A percentile compares a stretch with the other conserved stretches of the same genome.
These are phyloP conservation scores for Colinus virginianus DNA, from an alignment of 2,113 vertebrate species.

Conservation along the genomic window DNA sequence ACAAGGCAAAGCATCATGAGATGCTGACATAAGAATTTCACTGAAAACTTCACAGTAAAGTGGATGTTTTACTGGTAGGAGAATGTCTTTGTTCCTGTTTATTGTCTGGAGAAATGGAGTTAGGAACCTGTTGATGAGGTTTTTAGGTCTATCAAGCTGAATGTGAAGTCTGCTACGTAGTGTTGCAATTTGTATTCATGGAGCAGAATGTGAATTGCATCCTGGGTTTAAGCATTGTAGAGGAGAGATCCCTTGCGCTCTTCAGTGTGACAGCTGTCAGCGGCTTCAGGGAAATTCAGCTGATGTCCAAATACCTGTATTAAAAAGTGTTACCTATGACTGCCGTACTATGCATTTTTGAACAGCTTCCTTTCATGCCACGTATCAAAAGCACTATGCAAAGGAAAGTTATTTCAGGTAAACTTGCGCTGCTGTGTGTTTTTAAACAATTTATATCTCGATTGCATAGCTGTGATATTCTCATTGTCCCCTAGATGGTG, in stretches of 20 bases:
- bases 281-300: neutral
- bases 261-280: neutral
- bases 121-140: neutral
- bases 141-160: neutral
- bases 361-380: slow-evolving; percentile 21
- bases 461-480: neutral
- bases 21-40: neutral
- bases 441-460: neutral
- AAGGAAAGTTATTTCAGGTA: slow-evolving; percentile 36
- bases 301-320: neutral
- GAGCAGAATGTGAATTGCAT: neutral
- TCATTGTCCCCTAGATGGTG: neutral
- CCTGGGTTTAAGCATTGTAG: neutral
- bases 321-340: neutral
- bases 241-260: neutral
- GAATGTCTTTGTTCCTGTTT: neutral
- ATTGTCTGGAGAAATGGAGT: neutral
- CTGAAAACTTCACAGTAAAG: neutral
- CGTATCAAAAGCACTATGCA: slow-evolving; percentile 43
- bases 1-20: neutral
- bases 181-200: neutral
- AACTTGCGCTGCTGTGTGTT: neutral
- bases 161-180: neutral
- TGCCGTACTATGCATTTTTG: slow-evolving; percentile 52
- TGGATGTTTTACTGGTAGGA: neutral